A percentile compares a stretch with the other conserved stretches of the same genome.
These are phyloP conservation scores for Spinus olivaceus DNA, from an alignment of 2,797 vertebrate genomes.

Conservation along the genomic window DNA sequence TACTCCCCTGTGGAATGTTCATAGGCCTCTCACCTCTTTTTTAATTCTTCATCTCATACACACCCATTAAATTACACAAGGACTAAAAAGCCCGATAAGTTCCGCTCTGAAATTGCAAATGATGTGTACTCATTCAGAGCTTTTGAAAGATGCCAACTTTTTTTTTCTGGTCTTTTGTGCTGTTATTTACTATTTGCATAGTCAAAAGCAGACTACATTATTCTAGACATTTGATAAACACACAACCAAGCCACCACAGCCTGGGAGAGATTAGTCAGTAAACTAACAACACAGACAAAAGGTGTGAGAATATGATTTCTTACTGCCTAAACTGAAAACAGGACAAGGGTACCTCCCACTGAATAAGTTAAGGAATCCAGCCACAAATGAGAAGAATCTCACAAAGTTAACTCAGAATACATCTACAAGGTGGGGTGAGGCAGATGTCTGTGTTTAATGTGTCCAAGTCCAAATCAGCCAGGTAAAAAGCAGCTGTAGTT, in stretches of 20 bases:
- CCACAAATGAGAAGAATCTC: background rate
- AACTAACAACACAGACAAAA: background rate
- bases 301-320: background rate
- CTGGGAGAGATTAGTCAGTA: background rate
- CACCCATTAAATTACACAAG: slow-evolving; percentile 31
- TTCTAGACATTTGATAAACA: slow-evolving; percentile 25
- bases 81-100: background rate
- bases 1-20: background rate
- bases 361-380: background rate
- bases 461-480: background rate
- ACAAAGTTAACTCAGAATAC: background rate
- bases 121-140: background rate
- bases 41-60: background rate
- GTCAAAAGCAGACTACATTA: slow-evolving; percentile 19
- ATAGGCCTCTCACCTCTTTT: background rate
- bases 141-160: background rate
- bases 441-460: accelerated
- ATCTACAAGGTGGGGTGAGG: background rate
- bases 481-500: background rate
- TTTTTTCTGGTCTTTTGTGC: background rate
- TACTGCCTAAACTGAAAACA: background rate
- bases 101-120: slow-evolving; percentile 11
- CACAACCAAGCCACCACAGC: background rate
- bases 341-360: background rate
- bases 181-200: slow-evolving; percentile 28